Base-by-base conservation (phyloP, 1,140 invertebrate genomes). In the Drosophila sulfurigaster region DNA sequence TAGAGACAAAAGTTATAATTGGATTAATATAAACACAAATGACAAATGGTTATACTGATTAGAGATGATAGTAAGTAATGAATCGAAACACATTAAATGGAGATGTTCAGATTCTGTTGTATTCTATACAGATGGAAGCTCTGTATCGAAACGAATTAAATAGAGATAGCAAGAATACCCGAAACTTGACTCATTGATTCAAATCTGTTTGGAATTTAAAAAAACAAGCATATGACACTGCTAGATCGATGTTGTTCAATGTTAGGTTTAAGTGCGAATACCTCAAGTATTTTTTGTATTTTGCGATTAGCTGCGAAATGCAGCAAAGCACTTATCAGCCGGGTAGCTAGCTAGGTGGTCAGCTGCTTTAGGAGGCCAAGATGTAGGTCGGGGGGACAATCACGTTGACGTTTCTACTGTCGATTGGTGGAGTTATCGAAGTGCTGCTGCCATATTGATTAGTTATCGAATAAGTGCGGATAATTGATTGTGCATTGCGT, bases 401-500 rank as follows among this genome's bases (percentile, higher is more conserved):
- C 20, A 25, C 20, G 20, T 25, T 25, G 20, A 3, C 38, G 10
- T 10, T 41, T 43, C 1, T 25, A n/a, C 41, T 48, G 25, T 32
- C 45, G 5, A 67, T 67, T 59, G 64, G 65, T 56, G 45, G 15
- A 46, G 38, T 51, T 59, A 13, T 16, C 20, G 57, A 56, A 25
- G 16, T 28, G 46, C 48, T 46, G 60, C 67, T 79, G 76, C 43
- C 73, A 78, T 82, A 65, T 82, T 87, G 82, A 88, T 87, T 88
- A 82, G 76, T 52, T 87, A 79, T 87, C 83, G 72, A 45, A 8
- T 38, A 66, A 10, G 49, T 68, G 60, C 43, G 68, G 79, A 65
- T 88, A 82, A 87, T 87, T 87, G 83, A 88, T 87, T 88, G 68
- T 63, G 80, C 72, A 66, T 51, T 58, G 52, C 52, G 49, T 58